phyloP scores from a whole-genome alignment of 2,113 vertebrate species.

The zebrafish (Danio rerio) region GRCz12tu NC_133197.1:11080501-11081000 shows the following conservation, averaged over 20 bases:
- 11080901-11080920: background rate
- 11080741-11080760: conserved; percentile 15
- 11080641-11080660: background rate
- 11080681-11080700: background rate
- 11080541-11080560: too few relatives aligned
- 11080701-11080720: background rate
- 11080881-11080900: conserved; percentile 11
- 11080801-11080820: conserved; percentile 27
- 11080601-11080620: background rate
- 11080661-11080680: background rate
- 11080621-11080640: background rate
- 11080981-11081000: conserved; percentile 31
- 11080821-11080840: background rate
- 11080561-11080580: too few relatives aligned
- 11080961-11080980: conserved; percentile 49
- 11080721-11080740: conserved; percentile 14
- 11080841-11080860: conserved; percentile 2
- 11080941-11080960: conserved; percentile 26
- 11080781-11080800: background rate
- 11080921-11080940: conserved; percentile 13
- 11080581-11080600: too few relatives aligned
- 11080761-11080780: conserved; percentile 1
- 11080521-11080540: too few relatives aligned
- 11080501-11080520: too few relatives aligned
- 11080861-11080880: background rate